Conservation (phyloP, 2,113 vertebrate genomes). For the Cygnus atratus region DNA sequence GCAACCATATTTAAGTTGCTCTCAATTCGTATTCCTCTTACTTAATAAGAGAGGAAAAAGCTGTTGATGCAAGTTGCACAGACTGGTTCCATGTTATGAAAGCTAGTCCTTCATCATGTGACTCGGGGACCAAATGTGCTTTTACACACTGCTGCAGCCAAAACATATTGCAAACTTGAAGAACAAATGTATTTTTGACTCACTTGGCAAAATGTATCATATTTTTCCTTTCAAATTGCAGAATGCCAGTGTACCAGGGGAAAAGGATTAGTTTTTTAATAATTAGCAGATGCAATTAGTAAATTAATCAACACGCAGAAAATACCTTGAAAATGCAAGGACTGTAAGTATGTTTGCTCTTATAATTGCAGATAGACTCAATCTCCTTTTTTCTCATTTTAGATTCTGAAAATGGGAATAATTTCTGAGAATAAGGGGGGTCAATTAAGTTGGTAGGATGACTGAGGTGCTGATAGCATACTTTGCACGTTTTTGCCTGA, state of each 20-base stretch:
- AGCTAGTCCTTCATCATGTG: conserved; percentile 34
- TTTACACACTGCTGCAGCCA: conserved; percentile 46
- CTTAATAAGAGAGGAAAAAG: conserved; percentile 50
- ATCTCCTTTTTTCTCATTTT: not conserved
- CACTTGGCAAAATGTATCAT: conserved; percentile 7
- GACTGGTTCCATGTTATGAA: conserved; percentile 48
- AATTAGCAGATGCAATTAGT: not conserved
- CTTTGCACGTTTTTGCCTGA: not conserved
- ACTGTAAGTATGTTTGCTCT: not conserved
- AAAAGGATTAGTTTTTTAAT: not conserved
- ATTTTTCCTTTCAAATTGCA: not conserved
- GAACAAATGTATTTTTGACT: conserved; percentile 63
- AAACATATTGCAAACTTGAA: conserved; percentile 46
- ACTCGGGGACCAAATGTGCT: conserved; percentile 63
- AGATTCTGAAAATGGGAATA: not conserved
- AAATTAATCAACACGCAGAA: not conserved
- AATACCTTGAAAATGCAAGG: not conserved
- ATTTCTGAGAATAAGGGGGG: not conserved
- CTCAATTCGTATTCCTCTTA: conserved; percentile 58
- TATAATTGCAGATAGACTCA: not conserved
- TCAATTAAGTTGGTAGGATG: not conserved
- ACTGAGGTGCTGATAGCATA: not conserved
- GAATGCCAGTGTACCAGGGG: not conserved
- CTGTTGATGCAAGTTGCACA: conserved; percentile 44
- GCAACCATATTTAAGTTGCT: conserved; percentile 57